Evolutionary conservation across 2,888 invertebrate genomes (phyloP), one percentile per base, ranked within the genome.

Genomic region (Trichopria drosophilae): DNA sequence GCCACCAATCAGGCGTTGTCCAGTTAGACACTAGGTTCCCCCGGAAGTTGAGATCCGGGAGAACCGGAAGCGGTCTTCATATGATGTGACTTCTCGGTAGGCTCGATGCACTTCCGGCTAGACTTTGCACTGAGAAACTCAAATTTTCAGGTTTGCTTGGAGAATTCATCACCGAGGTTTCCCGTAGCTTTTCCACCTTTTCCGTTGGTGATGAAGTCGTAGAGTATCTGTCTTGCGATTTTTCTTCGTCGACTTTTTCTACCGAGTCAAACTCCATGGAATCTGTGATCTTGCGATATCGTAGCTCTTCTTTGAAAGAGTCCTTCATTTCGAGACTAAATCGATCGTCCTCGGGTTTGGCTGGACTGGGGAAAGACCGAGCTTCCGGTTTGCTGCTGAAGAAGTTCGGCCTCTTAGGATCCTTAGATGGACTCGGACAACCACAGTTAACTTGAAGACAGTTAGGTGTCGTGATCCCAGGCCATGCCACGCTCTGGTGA

Each of bases 31-130:
- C 69, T 52, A 71, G 79, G 80, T 80, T 79, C 80, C 80, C 78
- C 79, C 85, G 78, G 64, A 71, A 75, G 60, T 73, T 70, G 4
- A 73, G 53, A 71, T 85, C 85, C 68, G 87, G 87, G 79, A 87
- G 87, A 82, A 84, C 83, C 85, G 88, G 85, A 72, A 88, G 86
- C 79, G 88, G 88, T 82, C 86, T 88, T 88, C 88, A 88, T 83
- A 88, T 88, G 76, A 88, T 86, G 73, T 87, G 88, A 44, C 66
- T 69, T 2, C 74, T 69, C 52, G 83, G 69, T 3, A 69, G 69
- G 29, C 64, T 72, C 16, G 77, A 71, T 28, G 72, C 68, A 24
- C 58, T 61, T 32, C 69, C 67, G 5, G 75, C 72, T 2, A 75
- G 55, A 45, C 69, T 73, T 50, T 73, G 73, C 29, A 75, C 75